Conservation (phyloP, 1,140 invertebrate genomes). For the Apis dorsata region DNA sequence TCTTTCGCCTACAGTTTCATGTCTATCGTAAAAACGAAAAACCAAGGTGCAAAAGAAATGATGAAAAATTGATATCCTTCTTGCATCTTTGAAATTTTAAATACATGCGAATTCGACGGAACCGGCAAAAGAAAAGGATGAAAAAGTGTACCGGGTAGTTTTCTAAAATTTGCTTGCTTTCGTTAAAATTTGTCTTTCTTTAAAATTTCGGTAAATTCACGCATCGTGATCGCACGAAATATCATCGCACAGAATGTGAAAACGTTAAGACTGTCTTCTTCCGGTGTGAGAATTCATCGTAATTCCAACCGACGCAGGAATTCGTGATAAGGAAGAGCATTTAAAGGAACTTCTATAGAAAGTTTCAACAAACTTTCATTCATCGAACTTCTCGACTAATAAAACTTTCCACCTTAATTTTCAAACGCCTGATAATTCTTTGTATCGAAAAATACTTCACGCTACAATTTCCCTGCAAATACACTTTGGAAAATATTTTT, state of each 20-base stretch:
- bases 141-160: not conserved
- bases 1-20: not conserved
- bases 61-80: not conserved
- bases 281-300: not conserved
- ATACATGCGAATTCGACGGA: too few species aligned
- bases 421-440: slow-evolving; percentile 18
- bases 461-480: not conserved
- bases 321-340: slow-evolving; percentile 32
- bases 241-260: not conserved
- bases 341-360: slow-evolving; percentile 31
- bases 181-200: not conserved
- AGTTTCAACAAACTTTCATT: slow-evolving; percentile 15
- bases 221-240: slow-evolving; percentile 1
- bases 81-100: not conserved
- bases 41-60: too few species aligned
- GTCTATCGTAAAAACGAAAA: too few species aligned
- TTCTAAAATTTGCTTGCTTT: not conserved
- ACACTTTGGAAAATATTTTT: not conserved
- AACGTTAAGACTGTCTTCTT: not conserved
- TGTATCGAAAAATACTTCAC: not conserved
- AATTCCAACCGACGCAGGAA: slow-evolving; percentile 14
- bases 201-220: slow-evolving; percentile 1
- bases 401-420: slow-evolving; percentile 31
- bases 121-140: too few species aligned
- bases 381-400: slow-evolving; percentile 23